Evolutionary conservation across 2,113 vertebrate genomes (phyloP).

Genomic region (Nanorana parkeri): DNA sequence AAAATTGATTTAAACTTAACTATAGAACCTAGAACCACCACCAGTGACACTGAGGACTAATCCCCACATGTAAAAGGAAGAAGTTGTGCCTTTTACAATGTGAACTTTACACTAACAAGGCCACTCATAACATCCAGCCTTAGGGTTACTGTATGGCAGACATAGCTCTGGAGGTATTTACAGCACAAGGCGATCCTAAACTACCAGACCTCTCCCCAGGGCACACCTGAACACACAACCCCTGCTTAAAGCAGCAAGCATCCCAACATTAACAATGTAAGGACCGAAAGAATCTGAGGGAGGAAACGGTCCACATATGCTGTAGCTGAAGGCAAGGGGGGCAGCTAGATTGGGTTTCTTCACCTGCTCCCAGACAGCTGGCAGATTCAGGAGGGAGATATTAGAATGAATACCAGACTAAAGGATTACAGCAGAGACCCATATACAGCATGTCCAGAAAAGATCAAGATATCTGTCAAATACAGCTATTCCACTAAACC

Average conservation of each 20-base stretch:
- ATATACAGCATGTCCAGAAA: background rate
- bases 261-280: background rate
- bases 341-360: slow-evolving; percentile 42
- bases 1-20: background rate
- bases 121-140: background rate
- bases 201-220: background rate
- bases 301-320: slow-evolving; percentile 31
- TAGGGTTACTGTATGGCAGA: background rate
- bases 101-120: slow-evolving; percentile 34
- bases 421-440: slow-evolving; percentile 1
- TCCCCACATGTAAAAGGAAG: slow-evolving; percentile 24
- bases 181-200: background rate
- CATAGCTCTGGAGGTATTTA: background rate
- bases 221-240: slow-evolving; percentile 1
- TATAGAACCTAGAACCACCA: background rate
- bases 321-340: slow-evolving; percentile 32
- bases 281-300: slow-evolving; percentile 14
- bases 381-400: slow-evolving; percentile 37
- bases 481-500: background rate
- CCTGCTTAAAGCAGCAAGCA: background rate
- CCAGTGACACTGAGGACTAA: background rate
- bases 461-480: background rate
- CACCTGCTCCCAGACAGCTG: slow-evolving; percentile 54
- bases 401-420: slow-evolving; percentile 11
- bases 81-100: slow-evolving; percentile 13